phyloP scores from a whole-genome alignment of 2,113 vertebrate species.

The Trematomus loennbergii region DNA sequence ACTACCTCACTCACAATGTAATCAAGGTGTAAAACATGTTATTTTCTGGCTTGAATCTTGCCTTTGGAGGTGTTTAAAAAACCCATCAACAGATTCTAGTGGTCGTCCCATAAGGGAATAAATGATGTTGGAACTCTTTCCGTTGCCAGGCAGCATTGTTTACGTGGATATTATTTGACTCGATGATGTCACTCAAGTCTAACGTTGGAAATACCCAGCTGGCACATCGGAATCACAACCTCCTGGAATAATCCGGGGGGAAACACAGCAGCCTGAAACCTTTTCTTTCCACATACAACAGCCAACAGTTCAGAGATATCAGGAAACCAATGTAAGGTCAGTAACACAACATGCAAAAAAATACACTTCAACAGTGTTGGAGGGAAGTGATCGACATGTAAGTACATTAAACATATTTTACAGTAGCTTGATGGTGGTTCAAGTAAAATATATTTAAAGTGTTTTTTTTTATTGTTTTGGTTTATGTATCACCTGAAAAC shows the following conservation, averaged over 20 bases:
- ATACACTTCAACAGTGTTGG: no score
- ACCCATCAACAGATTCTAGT: neutral
- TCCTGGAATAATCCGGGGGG: neutral
- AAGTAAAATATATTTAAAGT: no score
- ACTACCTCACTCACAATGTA: neutral
- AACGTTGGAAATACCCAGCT: slow-evolving; percentile 41
- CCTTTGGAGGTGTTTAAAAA: neutral
- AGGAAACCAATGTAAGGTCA: neutral
- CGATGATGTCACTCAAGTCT: slow-evolving; percentile 27
- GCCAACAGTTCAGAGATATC: neutral
- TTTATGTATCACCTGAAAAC: no score
- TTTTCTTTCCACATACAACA: neutral
- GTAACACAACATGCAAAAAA: neutral
- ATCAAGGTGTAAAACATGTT: neutral
- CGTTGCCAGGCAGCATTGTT: slow-evolving; percentile 38
- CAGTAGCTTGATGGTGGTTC: no score
- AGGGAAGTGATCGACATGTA: no score
- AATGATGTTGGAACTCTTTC: slow-evolving; percentile 1
- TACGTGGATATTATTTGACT: slow-evolving; percentile 21
- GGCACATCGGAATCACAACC: slow-evolving; percentile 15
- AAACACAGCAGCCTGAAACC: slow-evolving; percentile 19
- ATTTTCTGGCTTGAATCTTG: neutral
- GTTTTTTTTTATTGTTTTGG: no score
- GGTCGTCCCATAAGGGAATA: slow-evolving; percentile 8
- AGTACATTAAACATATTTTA: neutral